phyloP scores from a whole-genome alignment of 1,140 invertebrate genomes.

The Trissolcus basalis region DNA sequence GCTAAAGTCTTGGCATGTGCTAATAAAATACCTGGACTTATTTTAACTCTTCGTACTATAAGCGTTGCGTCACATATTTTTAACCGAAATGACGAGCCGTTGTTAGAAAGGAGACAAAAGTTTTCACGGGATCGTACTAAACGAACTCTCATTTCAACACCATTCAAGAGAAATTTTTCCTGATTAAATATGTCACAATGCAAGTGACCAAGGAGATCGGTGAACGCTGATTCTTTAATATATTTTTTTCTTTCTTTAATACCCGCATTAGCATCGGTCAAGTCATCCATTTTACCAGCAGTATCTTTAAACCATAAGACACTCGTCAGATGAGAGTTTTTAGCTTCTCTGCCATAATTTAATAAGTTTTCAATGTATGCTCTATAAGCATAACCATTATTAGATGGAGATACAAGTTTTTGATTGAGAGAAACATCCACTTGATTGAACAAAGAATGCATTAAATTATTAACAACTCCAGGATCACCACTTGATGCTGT shows the following conservation, averaged over 20 bases:
- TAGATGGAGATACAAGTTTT: slow-evolving; percentile 1
- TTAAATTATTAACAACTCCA: slow-evolving; percentile 3
- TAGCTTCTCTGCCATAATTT: slow-evolving; percentile 19
- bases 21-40: slow-evolving; percentile 65
- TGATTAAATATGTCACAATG: slow-evolving; percentile 64
- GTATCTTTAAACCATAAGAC: slow-evolving; percentile 17
- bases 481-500: not conserved
- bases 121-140: slow-evolving; percentile 55
- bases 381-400: slow-evolving; percentile 3
- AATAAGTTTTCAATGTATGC: slow-evolving; percentile 38
- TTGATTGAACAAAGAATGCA: slow-evolving; percentile 8
- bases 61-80: slow-evolving; percentile 22
- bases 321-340: slow-evolving; percentile 25
- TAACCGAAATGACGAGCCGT: not conserved
- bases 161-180: slow-evolving; percentile 69
- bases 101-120: not conserved
- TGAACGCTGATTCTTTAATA: not conserved
- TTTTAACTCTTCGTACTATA: slow-evolving; percentile 43
- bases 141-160: slow-evolving; percentile 67
- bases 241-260: slow-evolving; percentile 1
- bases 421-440: slow-evolving; percentile 18
- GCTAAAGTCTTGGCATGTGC: slow-evolving; percentile 66
- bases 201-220: slow-evolving; percentile 4
- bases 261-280: not conserved
- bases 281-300: not conserved